These are phyloP conservation scores for Anoplius nigerrimus DNA, from an alignment of 2,888 invertebrate genomes.

Conservation along the genomic window DNA sequence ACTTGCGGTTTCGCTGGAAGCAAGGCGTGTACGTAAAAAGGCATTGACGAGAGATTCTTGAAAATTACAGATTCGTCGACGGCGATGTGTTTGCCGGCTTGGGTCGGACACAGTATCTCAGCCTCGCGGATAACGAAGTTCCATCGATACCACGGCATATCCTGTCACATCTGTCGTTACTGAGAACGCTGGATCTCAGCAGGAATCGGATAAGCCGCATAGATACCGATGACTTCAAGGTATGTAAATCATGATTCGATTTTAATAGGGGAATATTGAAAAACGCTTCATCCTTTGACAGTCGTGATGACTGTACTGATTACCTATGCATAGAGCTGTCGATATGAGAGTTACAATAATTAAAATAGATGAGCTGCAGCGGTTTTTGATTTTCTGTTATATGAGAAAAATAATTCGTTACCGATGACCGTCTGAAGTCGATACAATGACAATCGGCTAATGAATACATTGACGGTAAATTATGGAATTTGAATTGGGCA, in stretches of 20 bases:
- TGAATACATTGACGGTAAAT: too few relatives aligned
- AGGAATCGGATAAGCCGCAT: slow-evolving; percentile 87
- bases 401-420: too few relatives aligned
- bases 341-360: too few relatives aligned
- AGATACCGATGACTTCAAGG: slow-evolving; percentile 85
- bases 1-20: not conserved
- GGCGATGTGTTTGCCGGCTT: slow-evolving; percentile 86
- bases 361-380: too few relatives aligned
- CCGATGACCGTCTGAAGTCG: too few relatives aligned
- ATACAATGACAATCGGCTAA: too few relatives aligned
- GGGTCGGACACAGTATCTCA: slow-evolving; percentile 84
- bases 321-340: too few relatives aligned
- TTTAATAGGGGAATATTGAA: too few relatives aligned
- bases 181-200: slow-evolving; percentile 88
- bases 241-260: slow-evolving; percentile 70
- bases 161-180: slow-evolving; percentile 84
- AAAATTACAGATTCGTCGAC: slow-evolving; percentile 81
- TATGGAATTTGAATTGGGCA: too few relatives aligned
- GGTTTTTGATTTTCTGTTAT: too few relatives aligned
- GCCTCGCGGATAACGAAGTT: slow-evolving; percentile 87
- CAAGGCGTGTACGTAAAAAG: slow-evolving; percentile 10
- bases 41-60: slow-evolving; percentile 35
- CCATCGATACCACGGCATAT: slow-evolving; percentile 86
- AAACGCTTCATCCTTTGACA: too few relatives aligned
- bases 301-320: too few relatives aligned